A percentile compares a stretch with the other conserved stretches of the same genome.
Conservation (phyloP, 2,888 invertebrate species). For the Tribolium freemani region DNA sequence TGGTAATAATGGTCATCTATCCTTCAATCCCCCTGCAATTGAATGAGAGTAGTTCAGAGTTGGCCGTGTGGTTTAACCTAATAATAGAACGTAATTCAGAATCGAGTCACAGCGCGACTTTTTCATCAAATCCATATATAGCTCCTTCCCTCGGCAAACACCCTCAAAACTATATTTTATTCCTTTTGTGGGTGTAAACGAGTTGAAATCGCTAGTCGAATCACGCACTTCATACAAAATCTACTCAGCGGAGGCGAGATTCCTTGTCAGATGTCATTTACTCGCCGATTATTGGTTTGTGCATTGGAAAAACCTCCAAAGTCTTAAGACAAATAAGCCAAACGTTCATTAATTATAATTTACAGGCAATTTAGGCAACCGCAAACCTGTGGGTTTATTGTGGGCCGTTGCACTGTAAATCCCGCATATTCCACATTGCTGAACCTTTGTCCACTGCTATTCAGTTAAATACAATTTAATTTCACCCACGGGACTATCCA, state of each 20-base stretch:
- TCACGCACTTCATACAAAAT: constrained; percentile 55
- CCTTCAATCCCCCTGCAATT: too few relatives aligned
- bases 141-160: constrained; percentile 37
- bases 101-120: constrained; percentile 50
- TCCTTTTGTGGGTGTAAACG: constrained; percentile 53
- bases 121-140: constrained; percentile 44
- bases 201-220: constrained; percentile 48
- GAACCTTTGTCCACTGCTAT: constrained; percentile 38
- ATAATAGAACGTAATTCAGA: constrained; percentile 42
- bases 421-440: constrained; percentile 40
- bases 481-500: constrained; percentile 35
- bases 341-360: constrained; percentile 45
- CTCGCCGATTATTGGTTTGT: constrained; percentile 35
- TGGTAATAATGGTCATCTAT: too few relatives aligned
- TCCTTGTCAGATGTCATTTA: constrained; percentile 39
- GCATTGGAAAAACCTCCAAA: neutral
- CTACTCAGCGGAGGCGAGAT: constrained; percentile 44
- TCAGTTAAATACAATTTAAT: constrained; percentile 44
- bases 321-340: constrained; percentile 36
- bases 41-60: neutral
- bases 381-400: constrained; percentile 46
- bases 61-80: constrained; percentile 21
- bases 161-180: constrained; percentile 55
- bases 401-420: constrained; percentile 39
- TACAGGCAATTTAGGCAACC: constrained; percentile 46